Conservation (phyloP, 2,113 vertebrate genomes). For the Hemicordylus capensis region DNA sequence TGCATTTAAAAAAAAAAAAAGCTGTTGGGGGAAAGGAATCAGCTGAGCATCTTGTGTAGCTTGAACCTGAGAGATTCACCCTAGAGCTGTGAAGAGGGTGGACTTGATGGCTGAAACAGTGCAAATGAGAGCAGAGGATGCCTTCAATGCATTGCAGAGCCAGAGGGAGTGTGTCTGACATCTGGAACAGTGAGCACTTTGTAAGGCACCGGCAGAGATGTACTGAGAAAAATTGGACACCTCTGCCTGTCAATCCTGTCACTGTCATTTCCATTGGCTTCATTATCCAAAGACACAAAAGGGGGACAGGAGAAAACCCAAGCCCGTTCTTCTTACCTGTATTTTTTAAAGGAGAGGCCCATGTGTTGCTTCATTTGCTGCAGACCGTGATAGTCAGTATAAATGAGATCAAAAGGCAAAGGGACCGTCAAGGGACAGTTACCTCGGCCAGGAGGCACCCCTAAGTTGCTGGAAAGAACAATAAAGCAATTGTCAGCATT, state of each 20-base stretch:
- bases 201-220: neutral
- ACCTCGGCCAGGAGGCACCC: slow-evolving; percentile 94
- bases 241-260: neutral
- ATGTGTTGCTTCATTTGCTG: slow-evolving; percentile 98
- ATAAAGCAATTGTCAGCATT: slow-evolving; percentile 55
- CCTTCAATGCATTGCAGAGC: neutral
- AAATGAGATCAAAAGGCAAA: slow-evolving; percentile 95
- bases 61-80: neutral
- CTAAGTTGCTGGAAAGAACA: slow-evolving; percentile 84
- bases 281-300: neutral
- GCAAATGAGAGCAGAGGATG: neutral
- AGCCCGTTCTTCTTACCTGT: slow-evolving; percentile 84
- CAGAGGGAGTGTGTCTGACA: neutral
- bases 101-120: neutral
- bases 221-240: neutral
- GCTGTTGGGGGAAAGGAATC: neutral
- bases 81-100: neutral
- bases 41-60: neutral
- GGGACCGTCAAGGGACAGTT: slow-evolving; percentile 92
- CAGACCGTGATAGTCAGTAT: slow-evolving; percentile 96
- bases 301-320: neutral
- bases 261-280: neutral
- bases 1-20: neutral
- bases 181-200: neutral
- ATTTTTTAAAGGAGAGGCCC: slow-evolving; percentile 94